Conservation (phyloP, 2,888 invertebrate genomes). For the Hypselothyrea guttata region DNA sequence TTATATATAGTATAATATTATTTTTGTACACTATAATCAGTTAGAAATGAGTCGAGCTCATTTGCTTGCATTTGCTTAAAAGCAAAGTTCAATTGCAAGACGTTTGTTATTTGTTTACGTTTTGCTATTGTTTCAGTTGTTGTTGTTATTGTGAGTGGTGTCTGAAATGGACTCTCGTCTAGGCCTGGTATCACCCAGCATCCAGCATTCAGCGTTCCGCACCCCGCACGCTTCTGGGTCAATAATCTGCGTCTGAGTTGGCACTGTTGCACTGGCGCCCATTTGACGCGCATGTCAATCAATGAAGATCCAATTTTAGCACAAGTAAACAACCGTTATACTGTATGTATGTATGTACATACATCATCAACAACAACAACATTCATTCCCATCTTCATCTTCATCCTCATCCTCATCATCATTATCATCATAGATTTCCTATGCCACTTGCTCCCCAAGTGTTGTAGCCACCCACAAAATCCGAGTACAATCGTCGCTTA, state of each 20-base stretch:
- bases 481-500: conserved; percentile 10
- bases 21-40: not conserved
- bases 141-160: conserved; percentile 25
- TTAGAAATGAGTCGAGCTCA: not conserved
- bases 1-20: not conserved
- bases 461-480: conserved; percentile 33
- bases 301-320: conserved; percentile 78
- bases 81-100: conserved; percentile 44
- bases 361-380: not conserved
- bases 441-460: conserved; percentile 25
- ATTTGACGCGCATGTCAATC: conserved; percentile 70
- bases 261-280: conserved; percentile 59
- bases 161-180: conserved; percentile 61
- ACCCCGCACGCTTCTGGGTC: conserved; percentile 68
- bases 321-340: conserved; percentile 75
- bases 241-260: conserved; percentile 67
- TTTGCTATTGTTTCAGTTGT: conserved; percentile 9
- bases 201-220: not conserved
- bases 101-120: conserved; percentile 49
- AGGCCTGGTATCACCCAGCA: conserved; percentile 56
- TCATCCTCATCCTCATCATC: conserved; percentile 16
- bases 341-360: no score
- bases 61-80: conserved; percentile 11
- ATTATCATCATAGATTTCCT: conserved; percentile 18
- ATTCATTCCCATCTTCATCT: conserved; percentile 8